Percentiles rank a stretch among this genome's conserved stretches.
These are phyloP conservation scores for Trichopoda pennipes DNA, from an alignment of 2,888 invertebrate genomes.

Conservation along the genomic window DNA sequence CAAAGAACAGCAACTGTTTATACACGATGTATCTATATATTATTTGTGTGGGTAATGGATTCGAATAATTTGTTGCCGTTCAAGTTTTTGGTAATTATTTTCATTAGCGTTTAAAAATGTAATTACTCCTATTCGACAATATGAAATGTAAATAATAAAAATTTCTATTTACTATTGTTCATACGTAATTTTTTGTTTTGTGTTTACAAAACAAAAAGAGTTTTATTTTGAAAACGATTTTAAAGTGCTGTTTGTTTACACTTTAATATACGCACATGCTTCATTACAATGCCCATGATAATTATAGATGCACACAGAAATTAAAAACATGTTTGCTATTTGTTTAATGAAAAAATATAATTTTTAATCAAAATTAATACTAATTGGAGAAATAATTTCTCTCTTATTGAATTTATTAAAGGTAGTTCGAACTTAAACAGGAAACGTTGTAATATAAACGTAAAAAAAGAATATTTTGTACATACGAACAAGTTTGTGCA, in stretches of 20 bases:
- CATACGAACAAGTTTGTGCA: too few relatives aligned
- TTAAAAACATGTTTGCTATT: not conserved
- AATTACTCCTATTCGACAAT: constrained; percentile 9
- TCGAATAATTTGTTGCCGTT: not conserved
- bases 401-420: too few relatives aligned
- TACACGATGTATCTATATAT: not conserved
- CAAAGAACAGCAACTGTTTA: not conserved
- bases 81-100: constrained; percentile 9
- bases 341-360: not conserved
- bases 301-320: not conserved
- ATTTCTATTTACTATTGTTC: constrained; percentile 13
- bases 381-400: too few relatives aligned
- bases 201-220: constrained; percentile 7
- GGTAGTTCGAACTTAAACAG: too few relatives aligned
- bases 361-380: too few relatives aligned
- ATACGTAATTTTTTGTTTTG: not conserved
- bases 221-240: constrained; percentile 22
- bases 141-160: constrained; percentile 17
- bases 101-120: constrained; percentile 10
- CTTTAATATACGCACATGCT: not conserved
- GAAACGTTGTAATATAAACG: too few relatives aligned
- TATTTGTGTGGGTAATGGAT: not conserved
- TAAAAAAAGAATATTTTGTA: too few relatives aligned
- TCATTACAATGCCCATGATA: not conserved
- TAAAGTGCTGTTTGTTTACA: constrained; percentile 1